Evolutionary conservation across 2,797 vertebrate genomes (phyloP).

Genomic region (Melopsittacus undulatus): DNA sequence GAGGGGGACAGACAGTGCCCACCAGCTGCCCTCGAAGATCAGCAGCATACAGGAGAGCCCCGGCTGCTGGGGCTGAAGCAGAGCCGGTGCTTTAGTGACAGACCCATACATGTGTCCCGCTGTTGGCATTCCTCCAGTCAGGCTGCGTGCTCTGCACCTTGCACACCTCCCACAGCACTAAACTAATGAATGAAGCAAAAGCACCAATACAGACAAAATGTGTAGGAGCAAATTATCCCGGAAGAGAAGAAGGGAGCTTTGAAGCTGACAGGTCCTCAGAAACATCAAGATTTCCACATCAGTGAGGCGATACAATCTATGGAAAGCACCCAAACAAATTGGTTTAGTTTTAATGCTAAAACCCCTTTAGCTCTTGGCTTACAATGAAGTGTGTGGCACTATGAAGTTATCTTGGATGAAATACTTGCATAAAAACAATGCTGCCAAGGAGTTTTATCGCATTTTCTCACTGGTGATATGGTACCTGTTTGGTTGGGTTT

Average conservation of each 20-base stretch:
- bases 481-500: background rate
- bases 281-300: background rate
- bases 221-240: background rate
- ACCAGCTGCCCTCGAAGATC: background rate
- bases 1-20: accelerated
- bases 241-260: background rate
- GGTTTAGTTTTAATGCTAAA: background rate
- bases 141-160: background rate
- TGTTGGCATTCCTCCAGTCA: accelerated
- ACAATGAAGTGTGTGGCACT: background rate
- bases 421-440: background rate
- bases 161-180: background rate
- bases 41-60: background rate
- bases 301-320: background rate
- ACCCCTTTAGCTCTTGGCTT: background rate
- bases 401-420: background rate
- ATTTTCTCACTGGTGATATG: background rate
- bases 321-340: background rate
- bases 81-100: background rate
- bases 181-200: background rate
- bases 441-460: background rate
- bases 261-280: background rate
- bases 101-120: background rate
- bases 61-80: background rate
- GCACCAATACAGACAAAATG: background rate